Base-by-base conservation (phyloP, 2,888 invertebrate species). In the Arge pagana region DNA sequence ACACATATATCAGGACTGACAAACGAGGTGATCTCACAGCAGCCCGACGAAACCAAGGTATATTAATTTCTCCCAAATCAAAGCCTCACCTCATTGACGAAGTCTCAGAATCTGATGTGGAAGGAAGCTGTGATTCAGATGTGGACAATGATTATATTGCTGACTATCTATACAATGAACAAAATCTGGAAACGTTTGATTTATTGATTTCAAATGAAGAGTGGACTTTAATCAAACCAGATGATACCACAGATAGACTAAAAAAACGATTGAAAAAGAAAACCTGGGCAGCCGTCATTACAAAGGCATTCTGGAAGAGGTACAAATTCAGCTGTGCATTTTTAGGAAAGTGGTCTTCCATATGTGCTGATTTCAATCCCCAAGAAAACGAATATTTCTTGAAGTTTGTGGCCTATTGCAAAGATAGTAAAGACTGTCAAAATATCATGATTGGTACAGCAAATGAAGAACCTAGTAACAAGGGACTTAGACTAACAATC, bases 321-420 rank as follows among this genome's bases (percentile, higher is more conserved):
- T 49, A 56, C 23, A 51, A 49, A 21, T 33, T 55, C 1, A 35
- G 33, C 10, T 60, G 53, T 37, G 52, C 57, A n/a, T 59, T 54
- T 26, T 16, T 54, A 30, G 54, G 23, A 7, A 56, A 52, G 31
- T 28, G 48, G 33, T 50, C 53, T 2, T 19, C 54, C 18, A 37
- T 56, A n/a, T 11, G 23, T 15, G 19, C 30, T 19, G 19, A 15
- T 31, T 26, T 10, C 16, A 11, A 30, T 13, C n/a, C 8, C 18
- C 21, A 36, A 23, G 28, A 30, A 11, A 24, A 37, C 31, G 43
- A 35, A 8, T 52, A 37, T 41, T 43, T 48, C n/a, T n/a, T 52
- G 8, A 52, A 48, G 7, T 52, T 58, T n/a, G n/a, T 21, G 2
- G 54, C 49, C 4, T 36, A 40, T 4, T 58, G 54, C 19, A 50